These are phyloP conservation scores for Sthenelais limicola DNA, from an alignment of 2,888 invertebrate genomes.

Conservation along the genomic window DNA sequence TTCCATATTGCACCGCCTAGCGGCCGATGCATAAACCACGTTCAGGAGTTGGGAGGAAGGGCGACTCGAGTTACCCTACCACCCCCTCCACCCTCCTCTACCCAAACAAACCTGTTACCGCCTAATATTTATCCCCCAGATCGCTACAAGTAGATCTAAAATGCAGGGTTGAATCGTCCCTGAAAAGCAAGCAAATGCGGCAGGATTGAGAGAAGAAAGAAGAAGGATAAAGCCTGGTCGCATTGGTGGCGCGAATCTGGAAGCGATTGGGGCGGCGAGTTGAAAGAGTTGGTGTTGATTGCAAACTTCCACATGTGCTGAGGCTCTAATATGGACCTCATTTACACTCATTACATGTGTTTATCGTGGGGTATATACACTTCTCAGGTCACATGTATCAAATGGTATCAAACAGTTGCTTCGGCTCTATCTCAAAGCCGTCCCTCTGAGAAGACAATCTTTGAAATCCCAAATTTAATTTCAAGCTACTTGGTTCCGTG, in stretches of 20 bases:
- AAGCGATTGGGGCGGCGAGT: slow-evolving; percentile 14
- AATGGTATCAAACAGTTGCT: background rate
- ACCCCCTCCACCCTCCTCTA: background rate
- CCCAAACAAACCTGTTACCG: slow-evolving; percentile 30
- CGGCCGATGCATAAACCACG: slow-evolving; percentile 18
- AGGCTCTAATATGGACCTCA: slow-evolving; percentile 30
- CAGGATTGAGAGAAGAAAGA: background rate
- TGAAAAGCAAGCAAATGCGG: background rate
- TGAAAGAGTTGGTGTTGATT: slow-evolving; percentile 32
- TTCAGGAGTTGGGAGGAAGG: background rate
- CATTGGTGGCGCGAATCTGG: background rate
- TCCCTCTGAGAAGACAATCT: slow-evolving; percentile 1
- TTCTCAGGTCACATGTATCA: background rate
- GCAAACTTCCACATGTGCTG: slow-evolving; percentile 27
- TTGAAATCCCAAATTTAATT: slow-evolving; percentile 27
- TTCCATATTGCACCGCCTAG: slow-evolving; percentile 16
- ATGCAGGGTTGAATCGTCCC: no score
- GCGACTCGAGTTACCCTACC: slow-evolving; percentile 9
- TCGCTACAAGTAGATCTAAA: no score
- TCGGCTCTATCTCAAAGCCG: background rate
- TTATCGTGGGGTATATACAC: slow-evolving; percentile 33
- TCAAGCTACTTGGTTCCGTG: slow-evolving; percentile 25
- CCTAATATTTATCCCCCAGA: background rate
- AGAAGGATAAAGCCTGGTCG: no score
- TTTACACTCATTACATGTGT: slow-evolving; percentile 34